These are phyloP conservation scores for Synergus umbraculus DNA, from an alignment of 2,888 invertebrate species.

Conservation along the genomic window DNA sequence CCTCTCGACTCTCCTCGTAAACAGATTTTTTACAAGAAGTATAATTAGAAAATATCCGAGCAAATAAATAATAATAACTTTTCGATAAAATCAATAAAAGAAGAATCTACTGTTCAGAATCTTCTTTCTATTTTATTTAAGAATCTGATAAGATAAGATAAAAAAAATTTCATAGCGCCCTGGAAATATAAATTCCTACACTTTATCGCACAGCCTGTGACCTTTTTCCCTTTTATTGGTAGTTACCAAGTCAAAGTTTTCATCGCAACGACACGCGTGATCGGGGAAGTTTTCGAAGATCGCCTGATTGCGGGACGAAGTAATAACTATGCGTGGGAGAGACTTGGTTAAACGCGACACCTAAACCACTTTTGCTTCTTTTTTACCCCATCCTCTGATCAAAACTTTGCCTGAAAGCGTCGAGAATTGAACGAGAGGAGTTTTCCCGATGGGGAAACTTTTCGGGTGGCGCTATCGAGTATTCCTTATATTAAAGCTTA, in stretches of 20 bases:
- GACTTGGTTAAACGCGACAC: slow-evolving; percentile 2
- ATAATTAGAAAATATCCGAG: background rate
- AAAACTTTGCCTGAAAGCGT: slow-evolving; percentile 12
- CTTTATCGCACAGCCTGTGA: background rate
- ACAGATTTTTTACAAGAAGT: background rate
- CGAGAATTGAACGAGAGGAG: background rate
- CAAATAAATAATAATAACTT: background rate
- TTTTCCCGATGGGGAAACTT: slow-evolving; percentile 16
- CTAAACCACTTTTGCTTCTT: slow-evolving; percentile 8
- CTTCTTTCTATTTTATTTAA: background rate
- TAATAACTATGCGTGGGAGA: slow-evolving; percentile 17
- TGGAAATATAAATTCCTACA: background rate
- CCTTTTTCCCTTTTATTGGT: slow-evolving; percentile 24
- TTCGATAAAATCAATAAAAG: background rate
- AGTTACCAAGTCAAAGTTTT: slow-evolving; percentile 26
- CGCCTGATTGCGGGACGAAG: background rate
- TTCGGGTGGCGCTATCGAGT: background rate
- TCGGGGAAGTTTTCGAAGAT: slow-evolving; percentile 17
- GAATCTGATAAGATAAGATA: background rate
- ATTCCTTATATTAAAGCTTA: background rate
- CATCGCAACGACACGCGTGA: background rate
- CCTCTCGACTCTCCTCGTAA: background rate
- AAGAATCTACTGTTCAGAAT: background rate
- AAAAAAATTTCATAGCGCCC: background rate
- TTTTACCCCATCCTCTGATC: slow-evolving; percentile 8